Percentiles rank a stretch among this genome's conserved stretches.
These are phyloP conservation scores for Laspeyria flexula DNA, from an alignment of 2,888 invertebrate genomes.

Conservation along the genomic window DNA sequence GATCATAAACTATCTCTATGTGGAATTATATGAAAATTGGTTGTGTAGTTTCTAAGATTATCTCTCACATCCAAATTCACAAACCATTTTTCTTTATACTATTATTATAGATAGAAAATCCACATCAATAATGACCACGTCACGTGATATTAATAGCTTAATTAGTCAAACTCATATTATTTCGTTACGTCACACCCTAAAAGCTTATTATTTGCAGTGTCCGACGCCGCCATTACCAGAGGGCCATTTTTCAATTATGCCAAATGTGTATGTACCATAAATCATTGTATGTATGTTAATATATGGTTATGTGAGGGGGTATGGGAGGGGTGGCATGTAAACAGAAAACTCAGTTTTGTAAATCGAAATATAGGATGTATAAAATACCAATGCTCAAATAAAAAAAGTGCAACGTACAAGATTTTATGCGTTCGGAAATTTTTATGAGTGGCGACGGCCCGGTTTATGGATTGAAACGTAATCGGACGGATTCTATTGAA, in stretches of 20 bases:
- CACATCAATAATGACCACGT: constrained; percentile 3
- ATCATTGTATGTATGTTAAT: constrained; percentile 66
- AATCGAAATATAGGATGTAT: constrained; percentile 68
- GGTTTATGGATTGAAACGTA: constrained; percentile 56
- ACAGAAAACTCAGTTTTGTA: constrained; percentile 73
- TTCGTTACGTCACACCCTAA: constrained; percentile 50
- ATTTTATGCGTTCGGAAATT: constrained; percentile 61
- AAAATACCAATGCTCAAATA: constrained; percentile 55
- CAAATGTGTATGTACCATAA: constrained; percentile 81
- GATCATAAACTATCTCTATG: too few species aligned
- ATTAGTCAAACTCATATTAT: constrained; percentile 47
- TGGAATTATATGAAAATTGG: too few species aligned
- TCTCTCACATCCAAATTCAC: too few species aligned
- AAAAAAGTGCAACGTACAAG: constrained; percentile 51
- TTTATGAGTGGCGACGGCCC: constrained; percentile 54
- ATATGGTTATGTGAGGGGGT: constrained; percentile 29
- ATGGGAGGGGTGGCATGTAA: constrained; percentile 47
- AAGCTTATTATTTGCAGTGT: constrained; percentile 75
- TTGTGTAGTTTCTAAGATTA: too few species aligned
- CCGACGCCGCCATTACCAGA: constrained; percentile 65
- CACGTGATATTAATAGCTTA: constrained; percentile 43
- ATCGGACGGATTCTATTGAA: constrained; percentile 49
- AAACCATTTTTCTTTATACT: too few species aligned
- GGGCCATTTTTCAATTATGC: constrained; percentile 84
- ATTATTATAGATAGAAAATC: too few species aligned